Percentiles rank a stretch among this genome's conserved stretches.
Evolutionary conservation across 2,113 vertebrate genomes (phyloP).

Genomic region (Orycteropus afer): DNA sequence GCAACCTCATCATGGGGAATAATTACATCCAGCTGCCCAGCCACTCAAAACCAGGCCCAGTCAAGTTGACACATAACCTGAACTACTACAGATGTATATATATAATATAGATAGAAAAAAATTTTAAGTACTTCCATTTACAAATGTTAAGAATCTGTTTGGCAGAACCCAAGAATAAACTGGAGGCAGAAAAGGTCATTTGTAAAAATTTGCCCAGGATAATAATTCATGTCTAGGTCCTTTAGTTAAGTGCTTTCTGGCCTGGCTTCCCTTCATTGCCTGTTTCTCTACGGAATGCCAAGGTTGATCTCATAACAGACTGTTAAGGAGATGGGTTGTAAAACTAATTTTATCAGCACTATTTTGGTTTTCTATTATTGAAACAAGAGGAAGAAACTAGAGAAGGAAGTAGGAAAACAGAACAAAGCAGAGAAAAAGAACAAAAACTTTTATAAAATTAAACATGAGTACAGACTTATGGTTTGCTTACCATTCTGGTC

Average conservation of each 20-base stretch:
- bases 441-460: neutral
- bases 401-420: neutral
- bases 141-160: neutral
- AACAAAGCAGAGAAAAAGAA: neutral
- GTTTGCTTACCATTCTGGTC: neutral
- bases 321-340: neutral
- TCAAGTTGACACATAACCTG: too few species aligned
- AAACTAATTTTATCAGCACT: neutral
- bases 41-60: too few species aligned
- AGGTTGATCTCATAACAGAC: neutral
- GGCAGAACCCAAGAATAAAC: neutral
- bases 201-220: neutral
- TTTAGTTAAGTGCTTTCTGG: neutral
- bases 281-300: slow-evolving; percentile 13
- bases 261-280: neutral
- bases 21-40: too few species aligned
- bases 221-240: neutral
- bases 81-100: too few species aligned
- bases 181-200: neutral
- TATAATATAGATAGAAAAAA: neutral
- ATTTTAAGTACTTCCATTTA: neutral
- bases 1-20: too few species aligned
- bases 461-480: neutral
- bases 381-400: neutral
- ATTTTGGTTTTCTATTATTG: neutral